Conservation (phyloP, 1,140 invertebrate species). For the Cotesia vestalis region DNA sequence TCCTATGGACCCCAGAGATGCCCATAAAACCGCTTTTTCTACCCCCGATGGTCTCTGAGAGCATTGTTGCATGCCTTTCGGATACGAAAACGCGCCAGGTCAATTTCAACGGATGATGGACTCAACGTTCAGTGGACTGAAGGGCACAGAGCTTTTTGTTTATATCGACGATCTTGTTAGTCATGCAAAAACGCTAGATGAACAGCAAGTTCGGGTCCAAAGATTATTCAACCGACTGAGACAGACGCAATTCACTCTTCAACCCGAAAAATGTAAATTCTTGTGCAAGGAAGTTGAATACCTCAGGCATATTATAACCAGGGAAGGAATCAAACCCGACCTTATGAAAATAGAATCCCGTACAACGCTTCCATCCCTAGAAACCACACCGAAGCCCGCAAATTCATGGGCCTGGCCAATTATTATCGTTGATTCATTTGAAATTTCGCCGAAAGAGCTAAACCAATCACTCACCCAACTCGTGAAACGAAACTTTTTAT, state of each 20-base stretch:
- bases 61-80: constrained; percentile 22
- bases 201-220: neutral
- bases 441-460: neutral
- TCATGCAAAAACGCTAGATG: too few species aligned
- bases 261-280: constrained; percentile 31
- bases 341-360: neutral
- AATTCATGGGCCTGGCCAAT: constrained; percentile 9
- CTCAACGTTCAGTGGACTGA: constrained; percentile 13
- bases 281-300: constrained; percentile 42
- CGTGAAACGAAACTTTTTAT: neutral
- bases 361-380: too few species aligned
- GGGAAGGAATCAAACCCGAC: neutral
- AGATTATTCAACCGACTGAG: constrained; percentile 10
- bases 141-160: constrained; percentile 5
- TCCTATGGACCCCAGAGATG: constrained; percentile 5
- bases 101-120: constrained; percentile 33
- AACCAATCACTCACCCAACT: neutral
- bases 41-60: constrained; percentile 25
- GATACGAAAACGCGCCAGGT: constrained; percentile 17
- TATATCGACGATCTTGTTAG: constrained; percentile 46
- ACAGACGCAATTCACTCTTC: constrained; percentile 10
- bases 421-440: neutral
- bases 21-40: constrained; percentile 24
- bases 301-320: constrained; percentile 43
- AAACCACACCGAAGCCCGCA: neutral